Base-by-base conservation (phyloP, 92 coral and sea anemone genomes). In the Actinostola sp. region DNA sequence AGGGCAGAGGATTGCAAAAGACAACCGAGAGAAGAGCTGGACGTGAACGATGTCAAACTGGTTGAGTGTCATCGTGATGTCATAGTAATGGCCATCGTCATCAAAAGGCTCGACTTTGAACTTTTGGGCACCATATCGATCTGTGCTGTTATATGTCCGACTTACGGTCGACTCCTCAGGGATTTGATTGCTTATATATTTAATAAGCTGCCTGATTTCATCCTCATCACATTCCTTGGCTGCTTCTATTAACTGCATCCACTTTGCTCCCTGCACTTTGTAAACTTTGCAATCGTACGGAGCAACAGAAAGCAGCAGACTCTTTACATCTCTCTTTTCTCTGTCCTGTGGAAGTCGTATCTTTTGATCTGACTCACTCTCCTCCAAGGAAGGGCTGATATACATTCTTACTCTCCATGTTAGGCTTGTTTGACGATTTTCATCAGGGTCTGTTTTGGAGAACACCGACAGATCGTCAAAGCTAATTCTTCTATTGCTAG, bases 351-450 rank as follows among this genome's bases (percentile, higher is more conserved):
- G 12, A 1, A 35, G 39, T 3, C 11, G 27, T 5, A 59, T 59
- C 28, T 16, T 32, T 54, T 49, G 33, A 19, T 60, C 36, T n/a
- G 25, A n/a, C 0, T 16, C 11, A 8, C 57, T 45, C 43, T 67
- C 14, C 32, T 16, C 17, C 26, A 24, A 26, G 38, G 73, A 31
- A 14, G 83, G 83, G 17, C 79, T 81, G 12, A 38, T 38, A 62
- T 90, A 90, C 82, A 83, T 53, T 42, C 92, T 80, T 12, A 86
- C 52, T 42, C 56, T 87, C 96, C 92, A 90, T 25, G 63, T 80
- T 36, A 86, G 62, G 4, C 54, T 63, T 14, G 82, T 63, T 31
- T 36, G 28, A 23, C 27, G 76, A 35, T 65, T 45, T 10, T 17
- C 59, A 12, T 49, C 77, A 17, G 71, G 41, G 2, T 73, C 65